Base-by-base conservation (phyloP, 2,888 invertebrate genomes). In the Melipona beecheii region DNA sequence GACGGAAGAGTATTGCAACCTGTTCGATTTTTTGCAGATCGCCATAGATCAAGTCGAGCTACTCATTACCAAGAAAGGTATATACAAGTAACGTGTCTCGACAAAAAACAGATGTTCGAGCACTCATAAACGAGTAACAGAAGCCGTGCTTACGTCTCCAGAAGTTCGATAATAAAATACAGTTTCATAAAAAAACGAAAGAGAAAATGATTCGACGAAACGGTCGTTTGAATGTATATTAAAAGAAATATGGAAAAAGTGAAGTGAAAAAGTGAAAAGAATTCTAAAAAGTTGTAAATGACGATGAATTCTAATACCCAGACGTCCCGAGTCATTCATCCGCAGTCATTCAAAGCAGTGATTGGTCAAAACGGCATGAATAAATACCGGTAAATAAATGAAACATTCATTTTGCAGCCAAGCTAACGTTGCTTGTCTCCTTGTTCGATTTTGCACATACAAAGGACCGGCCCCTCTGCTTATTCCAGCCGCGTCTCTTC, bases 401-500 rank as follows among this genome's bases (percentile, higher is more conserved):
- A 83, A 83, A 84, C 54, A 70, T 84, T 76, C 64, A 49, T 80
- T 54, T 68, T 54, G 84, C 80, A 62, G 75, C 54, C 52, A 68
- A 31, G 70, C 70, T 75, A 81, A 78, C 72, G 78, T 76, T 75
- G 68, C 58, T 52, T 15, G 70, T 50, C 43, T 60, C 17, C 52
- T 65, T 58, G 43, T 43, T 66, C 64, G 78, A 84, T 86, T 86
- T 86, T 71, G 84, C 86, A 86, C 79, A 80, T 83, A 71, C 73
- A 77, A 75, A 86, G 83, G 81, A 86, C 80, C 79, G 83, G 78
- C 71, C 86, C 81, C 81, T 78, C 72, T 86, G 78, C 64, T 76
- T 90, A 91, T 91, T 91, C 91, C 83, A 86, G 77, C 70, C 87
- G 87, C 78, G 86, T 74, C 79, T 87, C 82, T 91, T 91, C 91